Percentiles rank a stretch among this genome's conserved stretches.
Evolutionary conservation across 1,140 invertebrate species (phyloP).

Genomic region (Diorhabda elongata): DNA sequence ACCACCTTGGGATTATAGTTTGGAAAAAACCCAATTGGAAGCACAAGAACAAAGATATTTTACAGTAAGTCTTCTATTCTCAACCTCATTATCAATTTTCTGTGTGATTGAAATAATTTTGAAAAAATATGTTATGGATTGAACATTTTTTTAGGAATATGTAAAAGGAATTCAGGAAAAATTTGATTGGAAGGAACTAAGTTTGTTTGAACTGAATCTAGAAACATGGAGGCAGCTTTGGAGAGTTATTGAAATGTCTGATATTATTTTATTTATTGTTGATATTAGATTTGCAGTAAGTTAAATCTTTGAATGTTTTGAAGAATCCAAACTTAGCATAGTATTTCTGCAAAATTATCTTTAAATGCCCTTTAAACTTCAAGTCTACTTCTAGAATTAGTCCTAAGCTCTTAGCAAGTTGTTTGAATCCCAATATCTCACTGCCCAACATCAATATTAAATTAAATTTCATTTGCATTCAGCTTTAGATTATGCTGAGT

Average conservation of each 20-base stretch:
- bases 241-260: constrained; percentile 95
- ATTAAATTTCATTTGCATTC: too few relatives aligned
- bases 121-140: background rate
- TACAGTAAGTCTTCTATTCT: constrained; percentile 50
- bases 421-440: too few relatives aligned
- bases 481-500: too few relatives aligned
- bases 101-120: too few relatives aligned
- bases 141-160: constrained; percentile 37
- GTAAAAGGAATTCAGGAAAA: constrained; percentile 36
- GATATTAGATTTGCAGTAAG: constrained; percentile 57
- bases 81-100: too few relatives aligned
- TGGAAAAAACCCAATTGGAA: constrained; percentile 69
- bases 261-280: constrained; percentile 92
- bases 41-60: constrained; percentile 73
- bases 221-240: constrained; percentile 99
- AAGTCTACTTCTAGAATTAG: too few relatives aligned
- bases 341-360: too few relatives aligned
- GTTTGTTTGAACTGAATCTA: constrained; percentile 81
- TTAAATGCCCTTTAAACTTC: too few relatives aligned
- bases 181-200: constrained; percentile 37
- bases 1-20: constrained; percentile 73
- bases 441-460: too few relatives aligned
- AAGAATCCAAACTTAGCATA: too few relatives aligned
- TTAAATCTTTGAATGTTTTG: background rate
- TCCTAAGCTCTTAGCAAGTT: too few relatives aligned